phyloP scores from a whole-genome alignment of 2,113 vertebrate species.

The Brienomyrus longianalis region DNA sequence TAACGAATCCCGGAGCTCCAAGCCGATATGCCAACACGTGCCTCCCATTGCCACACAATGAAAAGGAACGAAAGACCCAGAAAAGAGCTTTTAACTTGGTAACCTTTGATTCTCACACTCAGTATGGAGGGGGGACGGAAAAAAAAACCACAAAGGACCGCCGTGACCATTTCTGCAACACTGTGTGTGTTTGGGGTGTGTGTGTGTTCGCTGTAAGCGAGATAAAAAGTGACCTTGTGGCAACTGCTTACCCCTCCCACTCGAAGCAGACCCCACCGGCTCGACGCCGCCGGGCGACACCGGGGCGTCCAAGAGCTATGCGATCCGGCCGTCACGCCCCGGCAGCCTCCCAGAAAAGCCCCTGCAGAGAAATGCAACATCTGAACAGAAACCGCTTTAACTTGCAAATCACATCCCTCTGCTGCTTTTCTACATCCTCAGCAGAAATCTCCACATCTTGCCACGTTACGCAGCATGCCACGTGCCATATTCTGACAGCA shows the following conservation, averaged over 20 bases:
- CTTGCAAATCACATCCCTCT: slow-evolving; percentile 1
- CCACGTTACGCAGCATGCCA: neutral
- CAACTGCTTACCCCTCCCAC: neutral
- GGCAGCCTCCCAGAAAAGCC: neutral
- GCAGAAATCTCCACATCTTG: neutral
- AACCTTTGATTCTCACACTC: neutral
- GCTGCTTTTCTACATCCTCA: neutral
- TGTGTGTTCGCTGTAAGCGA: neutral
- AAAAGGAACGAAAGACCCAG: slow-evolving; percentile 4
- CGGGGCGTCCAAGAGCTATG: neutral
- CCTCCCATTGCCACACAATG: neutral
- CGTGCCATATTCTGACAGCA: neutral
- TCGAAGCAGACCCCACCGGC: neutral
- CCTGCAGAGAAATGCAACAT: neutral
- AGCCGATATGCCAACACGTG: neutral
- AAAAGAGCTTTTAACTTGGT: slow-evolving; percentile 1
- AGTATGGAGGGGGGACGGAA: neutral
- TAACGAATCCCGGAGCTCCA: neutral
- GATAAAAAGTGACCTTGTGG: slow-evolving; percentile 1
- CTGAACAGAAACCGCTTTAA: neutral
- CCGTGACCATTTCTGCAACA: neutral
- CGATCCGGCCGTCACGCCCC: neutral
- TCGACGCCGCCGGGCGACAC: neutral
- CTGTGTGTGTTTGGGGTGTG: neutral
- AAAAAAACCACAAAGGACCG: neutral